Evolutionary conservation across 2,888 invertebrate genomes (phyloP).

Genomic region (Masnerella sp.): DNA sequence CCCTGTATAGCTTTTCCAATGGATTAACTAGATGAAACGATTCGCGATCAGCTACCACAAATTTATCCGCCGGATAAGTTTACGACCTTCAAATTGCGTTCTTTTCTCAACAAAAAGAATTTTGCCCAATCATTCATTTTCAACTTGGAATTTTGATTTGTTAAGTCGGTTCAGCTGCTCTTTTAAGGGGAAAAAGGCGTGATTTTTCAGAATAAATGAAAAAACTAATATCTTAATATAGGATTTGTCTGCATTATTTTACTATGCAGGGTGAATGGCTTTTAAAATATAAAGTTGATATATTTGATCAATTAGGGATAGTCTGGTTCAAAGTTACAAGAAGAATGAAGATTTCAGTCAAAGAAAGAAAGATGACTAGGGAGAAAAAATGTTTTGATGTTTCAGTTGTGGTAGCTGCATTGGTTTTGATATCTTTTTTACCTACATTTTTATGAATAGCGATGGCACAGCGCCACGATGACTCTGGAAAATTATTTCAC

Average conservation of each 20-base stretch:
- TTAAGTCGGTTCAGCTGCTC: too few species aligned
- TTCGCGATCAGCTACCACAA: too few species aligned
- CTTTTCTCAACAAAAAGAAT: too few species aligned
- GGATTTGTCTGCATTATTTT: slow-evolving; percentile 9
- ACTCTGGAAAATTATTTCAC: slow-evolving; percentile 13
- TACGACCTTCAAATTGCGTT: too few species aligned
- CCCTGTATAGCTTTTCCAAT: too few species aligned
- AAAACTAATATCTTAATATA: too few species aligned
- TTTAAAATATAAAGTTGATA: slow-evolving; percentile 3
- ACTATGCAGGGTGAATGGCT: not conserved
- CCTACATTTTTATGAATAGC: slow-evolving; percentile 15
- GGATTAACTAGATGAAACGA: too few species aligned
- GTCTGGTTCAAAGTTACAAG: not conserved
- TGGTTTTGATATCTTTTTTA: slow-evolving; percentile 7
- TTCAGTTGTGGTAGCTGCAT: not conserved
- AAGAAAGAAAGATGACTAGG: not conserved
- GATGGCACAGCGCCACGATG: slow-evolving; percentile 21
- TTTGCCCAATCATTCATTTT: too few species aligned
- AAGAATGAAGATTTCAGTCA: slow-evolving; percentile 7
- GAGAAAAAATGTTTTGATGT: slow-evolving; percentile 19
- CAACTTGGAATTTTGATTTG: too few species aligned
- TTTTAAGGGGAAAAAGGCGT: too few species aligned
- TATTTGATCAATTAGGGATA: slow-evolving; percentile 12
- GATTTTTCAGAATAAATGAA: too few species aligned
- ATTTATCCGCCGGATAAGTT: too few species aligned